These are phyloP conservation scores for Thunnus thynnus DNA, from an alignment of 2,113 vertebrate genomes.

Conservation along the genomic window DNA sequence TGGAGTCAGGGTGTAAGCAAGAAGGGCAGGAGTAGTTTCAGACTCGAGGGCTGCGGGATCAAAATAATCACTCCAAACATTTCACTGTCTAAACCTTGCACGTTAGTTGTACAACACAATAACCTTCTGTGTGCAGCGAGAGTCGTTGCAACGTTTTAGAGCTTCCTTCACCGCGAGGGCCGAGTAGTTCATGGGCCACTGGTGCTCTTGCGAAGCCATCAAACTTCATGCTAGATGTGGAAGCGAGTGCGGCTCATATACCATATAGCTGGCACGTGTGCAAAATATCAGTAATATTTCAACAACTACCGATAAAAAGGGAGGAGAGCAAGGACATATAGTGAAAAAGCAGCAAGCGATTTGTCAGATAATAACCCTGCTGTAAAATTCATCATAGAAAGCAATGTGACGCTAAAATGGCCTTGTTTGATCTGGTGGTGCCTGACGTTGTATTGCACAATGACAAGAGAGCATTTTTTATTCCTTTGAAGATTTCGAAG, in stretches of 20 bases:
- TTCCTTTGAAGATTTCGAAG: conserved; percentile 45
- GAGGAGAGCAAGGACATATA: conserved; percentile 13
- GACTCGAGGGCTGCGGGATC: conserved; percentile 48
- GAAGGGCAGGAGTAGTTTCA: conserved; percentile 58
- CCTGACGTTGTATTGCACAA: conserved; percentile 23
- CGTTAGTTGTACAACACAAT: conserved; percentile 30
- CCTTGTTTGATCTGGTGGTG: conserved; percentile 39
- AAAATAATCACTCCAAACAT: conserved; percentile 62
- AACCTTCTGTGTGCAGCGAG: conserved; percentile 22
- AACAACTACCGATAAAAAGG: conserved; percentile 17
- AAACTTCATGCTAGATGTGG: conserved; percentile 26
- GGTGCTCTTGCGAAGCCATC: conserved; percentile 30
- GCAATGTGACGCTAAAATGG: conserved; percentile 36
- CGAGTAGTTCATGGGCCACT: conserved; percentile 1
- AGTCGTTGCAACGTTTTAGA: conserved; percentile 26
- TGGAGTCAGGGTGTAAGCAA: conserved; percentile 76
- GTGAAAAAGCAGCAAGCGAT: conserved; percentile 34
- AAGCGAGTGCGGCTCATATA: background rate
- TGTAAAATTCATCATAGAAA: conserved; percentile 65
- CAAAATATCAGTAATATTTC: conserved; percentile 34
- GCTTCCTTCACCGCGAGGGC: conserved; percentile 15
- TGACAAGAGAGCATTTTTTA: conserved; percentile 29
- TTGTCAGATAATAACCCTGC: conserved; percentile 40
- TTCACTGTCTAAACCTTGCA: conserved; percentile 48
- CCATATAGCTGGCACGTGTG: background rate